Evolutionary conservation across 2,888 invertebrate genomes (phyloP), one percentile per base, ranked within the genome.

Genomic region (Beris chalybata): DNA sequence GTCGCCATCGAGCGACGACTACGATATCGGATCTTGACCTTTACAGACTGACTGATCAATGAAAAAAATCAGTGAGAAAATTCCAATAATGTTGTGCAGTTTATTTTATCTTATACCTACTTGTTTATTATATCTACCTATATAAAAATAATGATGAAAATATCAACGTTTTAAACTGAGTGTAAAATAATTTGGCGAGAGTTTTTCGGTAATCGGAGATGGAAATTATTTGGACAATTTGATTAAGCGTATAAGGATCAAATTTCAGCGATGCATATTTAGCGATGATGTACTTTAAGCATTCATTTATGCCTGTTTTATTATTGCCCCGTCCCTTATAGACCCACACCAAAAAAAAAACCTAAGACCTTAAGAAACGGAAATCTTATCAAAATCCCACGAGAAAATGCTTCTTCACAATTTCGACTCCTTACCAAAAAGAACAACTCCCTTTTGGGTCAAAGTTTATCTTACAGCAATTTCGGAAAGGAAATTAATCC

Each of bases 401-500:
- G 38, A 38, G 38, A 38, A 38, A 38, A 38, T 38, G 38, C 38
- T 38, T 38, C 38, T 38, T 38, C 38, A 38, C 38, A 38, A 38
- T 38, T 38, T 38, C 38, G 9, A 38, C 38, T 38, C 22, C 22
- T 22, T 5, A 3, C 38, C 7, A 38, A 38, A 38, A 38, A 38
- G 38, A 38, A 5, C 38, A 38, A 38, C 38, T 38, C 52, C 38
- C 5, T 38, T 38, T 57, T 45, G 47, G 66, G 68, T 68, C 68
- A 68, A 68, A 68, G 65, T 68, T 68, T 63, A 66, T 68, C 68
- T 31, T 31, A 31, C 48, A 68, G 58, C 52, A 68, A 66, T 66
- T 68, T 66, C 65, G 38, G 15, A 66, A 63, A 66, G 66, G 66
- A 68, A 68, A 68, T 66, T 66, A 68, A 68, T 66, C 63, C 56